Base-by-base conservation (phyloP, 1,140 invertebrate genomes). In the Musca vetustissima region DNA sequence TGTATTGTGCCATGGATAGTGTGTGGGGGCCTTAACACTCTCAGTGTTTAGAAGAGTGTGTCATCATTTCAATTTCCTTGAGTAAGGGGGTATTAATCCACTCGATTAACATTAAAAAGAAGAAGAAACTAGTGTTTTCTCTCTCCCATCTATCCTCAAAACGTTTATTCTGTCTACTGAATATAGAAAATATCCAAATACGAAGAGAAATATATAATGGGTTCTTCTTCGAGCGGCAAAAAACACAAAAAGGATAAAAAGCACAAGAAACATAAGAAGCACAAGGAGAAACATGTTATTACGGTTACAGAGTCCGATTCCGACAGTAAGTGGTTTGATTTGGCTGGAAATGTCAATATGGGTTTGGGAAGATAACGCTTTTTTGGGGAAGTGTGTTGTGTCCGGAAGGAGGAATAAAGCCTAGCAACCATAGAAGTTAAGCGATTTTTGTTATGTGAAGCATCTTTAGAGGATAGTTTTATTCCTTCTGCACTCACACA, bases 221-320 rank as follows among this genome's bases (percentile, higher is more conserved):
- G 79, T 25, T 81, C 79, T 1, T 75, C 75, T 1, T 77, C 79
- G 24, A 75, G 74, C n/a, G 78, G 75, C 22, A 83, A 82, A 64
- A 83, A 83, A 22, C 79, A 83, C 66, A 83, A 83, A 67, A 83
- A 83, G 66, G 82, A 83, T 7, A 82, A 80, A 6, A 83, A 83
- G 67, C 71, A 72, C 49, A 70, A 72, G 21, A 57, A 61, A 15
- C 69, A 72, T 57, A 72, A 72, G 22, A 69, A 72, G 32, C 66
- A 70, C 25, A 70, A 70, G 64, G 69, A 66, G 13, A 36, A 47
- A n/a, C 67, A 67, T 24, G 64, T 69, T 9, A 80, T 81, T 68
- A 77, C 77, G 1, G 48, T 81, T 11, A 75, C 81, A 71, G 79
- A 81, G 32, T 78, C 77, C 9, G 79, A 81, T 67, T 70, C 69